Base-by-base conservation (phyloP, 2,113 vertebrate genomes). In the Globicephala melas region DNA sequence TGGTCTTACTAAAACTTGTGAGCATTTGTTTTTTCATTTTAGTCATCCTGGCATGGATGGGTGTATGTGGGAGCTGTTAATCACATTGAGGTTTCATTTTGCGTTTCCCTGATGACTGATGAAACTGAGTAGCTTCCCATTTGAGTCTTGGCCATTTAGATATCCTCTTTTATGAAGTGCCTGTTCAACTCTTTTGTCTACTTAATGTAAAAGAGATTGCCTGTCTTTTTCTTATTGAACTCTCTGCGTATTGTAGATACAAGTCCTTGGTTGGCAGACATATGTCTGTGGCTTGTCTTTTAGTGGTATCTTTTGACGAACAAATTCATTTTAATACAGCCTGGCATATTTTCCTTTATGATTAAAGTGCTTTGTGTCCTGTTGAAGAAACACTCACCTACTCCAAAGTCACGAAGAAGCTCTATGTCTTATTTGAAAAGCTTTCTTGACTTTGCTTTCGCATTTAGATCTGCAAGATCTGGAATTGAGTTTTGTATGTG, bases 21-120 rank as follows among this genome's bases (percentile, higher is more conserved):
- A 89, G 9, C 15, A 58, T 68, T 65, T 55, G 6, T 90, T 65
- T n/a, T 33, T 58, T 60, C 26, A 38, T 74, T 63, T 38, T n/a
- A 26, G 86, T n/a, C 14, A 1, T 65, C 6, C n/a, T 53, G 20
- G 74, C 44, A n/a, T 80, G 38, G 13, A 5, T 81, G 38, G 4
- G 83, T 8, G 12, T 12, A 23, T 23, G 50, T 41, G 9, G 15
- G 53, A 91, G 21, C 53, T 73, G 63, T 33, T 47, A n/a, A n/a
- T 10, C 6, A 28, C 6, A 33, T 0, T 68, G 63, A 74, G 55
- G 21, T 86, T 96, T 97, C 65, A 15, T 58, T 82, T 76, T 76
- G 21, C 65, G 55, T 92, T 94, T 95, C 80, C 62, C 67, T 79
- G 90, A 41, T 94, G 68, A 94, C 68, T 92, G 89, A 94, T 9